Evolutionary conservation across 2,888 invertebrate genomes (phyloP).

Genomic region (Altica lythri): DNA sequence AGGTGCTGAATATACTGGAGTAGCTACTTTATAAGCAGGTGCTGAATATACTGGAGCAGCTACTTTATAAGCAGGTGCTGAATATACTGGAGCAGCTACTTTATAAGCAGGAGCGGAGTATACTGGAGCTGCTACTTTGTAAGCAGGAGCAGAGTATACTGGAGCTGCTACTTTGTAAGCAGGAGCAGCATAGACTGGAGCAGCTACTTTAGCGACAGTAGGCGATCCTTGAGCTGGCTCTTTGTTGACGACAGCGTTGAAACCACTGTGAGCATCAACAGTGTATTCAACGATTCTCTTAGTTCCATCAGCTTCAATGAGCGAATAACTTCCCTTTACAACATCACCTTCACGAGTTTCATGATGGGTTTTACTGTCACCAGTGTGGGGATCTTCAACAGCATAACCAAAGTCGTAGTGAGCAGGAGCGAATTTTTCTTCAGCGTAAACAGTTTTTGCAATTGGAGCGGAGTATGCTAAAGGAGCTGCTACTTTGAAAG

Average conservation of each 20-base stretch:
- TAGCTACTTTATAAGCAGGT: constrained; percentile 47
- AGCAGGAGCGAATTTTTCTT: constrained; percentile 41
- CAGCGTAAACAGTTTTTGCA: constrained; percentile 37
- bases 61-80: constrained; percentile 9
- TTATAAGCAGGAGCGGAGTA: constrained; percentile 17
- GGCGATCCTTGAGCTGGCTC: constrained; percentile 52
- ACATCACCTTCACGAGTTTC: constrained; percentile 64
- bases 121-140: constrained; percentile 8
- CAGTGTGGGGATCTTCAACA: constrained; percentile 51
- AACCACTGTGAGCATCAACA: constrained; percentile 60
- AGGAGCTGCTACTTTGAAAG: constrained; percentile 40
- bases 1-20: constrained; percentile 29
- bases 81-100: constrained; percentile 50
- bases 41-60: constrained; percentile 17
- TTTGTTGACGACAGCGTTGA: constrained; percentile 61
- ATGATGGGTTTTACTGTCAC: constrained; percentile 64
- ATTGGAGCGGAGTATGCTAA: constrained; percentile 32
- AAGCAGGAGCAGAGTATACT: constrained; percentile 24
- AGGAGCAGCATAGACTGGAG: constrained; percentile 24
- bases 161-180: constrained; percentile 48
- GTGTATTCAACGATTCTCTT: constrained; percentile 60
- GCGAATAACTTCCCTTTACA: constrained; percentile 59
- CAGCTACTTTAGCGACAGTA: constrained; percentile 15
- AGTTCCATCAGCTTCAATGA: constrained; percentile 61
- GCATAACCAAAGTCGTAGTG: constrained; percentile 43